Evolutionary conservation across 35 echinoderm and acorn worm species (phyloP), one percentile per base, ranked within the genome.

Genomic region (Antedon bifida): DNA sequence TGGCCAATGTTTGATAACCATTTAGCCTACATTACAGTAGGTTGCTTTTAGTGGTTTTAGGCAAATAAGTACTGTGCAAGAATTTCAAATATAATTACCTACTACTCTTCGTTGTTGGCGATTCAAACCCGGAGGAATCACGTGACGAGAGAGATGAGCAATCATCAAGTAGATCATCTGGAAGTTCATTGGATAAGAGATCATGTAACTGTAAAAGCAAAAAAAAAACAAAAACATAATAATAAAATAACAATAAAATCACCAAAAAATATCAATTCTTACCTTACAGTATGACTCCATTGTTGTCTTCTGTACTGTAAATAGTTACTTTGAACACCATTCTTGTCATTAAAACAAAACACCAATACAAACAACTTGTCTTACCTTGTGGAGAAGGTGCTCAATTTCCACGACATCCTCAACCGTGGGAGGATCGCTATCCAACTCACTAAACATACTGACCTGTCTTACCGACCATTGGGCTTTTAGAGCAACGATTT

Each of bases 141-240:
- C 39, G 78, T 36, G 78, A 80, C 39, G 78, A 80, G 1, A 80
- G 78, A 9, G 78, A 80, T 0, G 78, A 36, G 34, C 36, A 34
- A 38, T 80, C 78, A 36, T 80, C 78, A 8, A 80, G 34, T 35
- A 80, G 30, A 38, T 80, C 78, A 80, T 80, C 78, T 29, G 78
- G 78, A 39, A 80, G 78, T 10, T 34, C 78, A 36, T 34, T 80
- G n/a, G 33, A 26, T 21, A 80, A 38, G 14, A 80, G 36, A 36
- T 80, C 78, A 35, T 35, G 78, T 36, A 80, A 30, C 78, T 80
- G 31, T n/a, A 80, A 28, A 39, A 23, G 1, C 30, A 38, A 80
- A 80, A 42, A 42, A 7, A 42, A 42, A 14, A 7, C 14, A 14
- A 42, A 42, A 42, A 42, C 38, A 42, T 42, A 42, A 42, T 7